Evolutionary conservation across 2,113 vertebrate species (phyloP).

Genomic region (Clarias gariepinus): DNA sequence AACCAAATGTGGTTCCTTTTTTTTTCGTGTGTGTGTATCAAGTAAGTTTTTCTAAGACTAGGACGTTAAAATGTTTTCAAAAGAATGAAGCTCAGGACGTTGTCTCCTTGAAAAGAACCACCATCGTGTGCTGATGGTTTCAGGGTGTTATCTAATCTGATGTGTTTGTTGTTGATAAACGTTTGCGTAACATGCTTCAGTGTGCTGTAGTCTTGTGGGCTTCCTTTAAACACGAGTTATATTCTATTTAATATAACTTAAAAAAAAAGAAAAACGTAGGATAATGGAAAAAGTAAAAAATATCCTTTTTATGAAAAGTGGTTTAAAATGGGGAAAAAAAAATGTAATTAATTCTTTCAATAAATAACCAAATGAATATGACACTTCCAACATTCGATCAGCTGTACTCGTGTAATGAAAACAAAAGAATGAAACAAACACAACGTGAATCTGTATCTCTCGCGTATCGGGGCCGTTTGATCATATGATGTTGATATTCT

Average conservation of each 20-base stretch:
- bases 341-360: background rate
- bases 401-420: background rate
- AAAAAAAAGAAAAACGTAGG: background rate
- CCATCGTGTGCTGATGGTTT: background rate
- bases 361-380: background rate
- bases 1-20: background rate
- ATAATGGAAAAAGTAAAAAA: background rate
- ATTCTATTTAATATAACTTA: background rate
- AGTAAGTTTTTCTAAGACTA: background rate
- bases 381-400: background rate
- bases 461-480: background rate
- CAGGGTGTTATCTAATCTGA: background rate
- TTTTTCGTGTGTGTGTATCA: background rate
- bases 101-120: background rate
- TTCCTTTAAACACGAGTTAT: background rate
- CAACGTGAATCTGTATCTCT: background rate
- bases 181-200: too few species aligned
- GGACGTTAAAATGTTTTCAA: too few species aligned
- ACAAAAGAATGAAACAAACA: background rate
- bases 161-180: background rate
- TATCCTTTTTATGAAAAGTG: background rate
- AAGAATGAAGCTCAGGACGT: background rate
- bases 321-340: background rate
- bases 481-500: background rate
- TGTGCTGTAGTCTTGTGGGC: background rate